Conservation (phyloP, 2,888 invertebrate genomes). For the Emmelina monodactyla region DNA sequence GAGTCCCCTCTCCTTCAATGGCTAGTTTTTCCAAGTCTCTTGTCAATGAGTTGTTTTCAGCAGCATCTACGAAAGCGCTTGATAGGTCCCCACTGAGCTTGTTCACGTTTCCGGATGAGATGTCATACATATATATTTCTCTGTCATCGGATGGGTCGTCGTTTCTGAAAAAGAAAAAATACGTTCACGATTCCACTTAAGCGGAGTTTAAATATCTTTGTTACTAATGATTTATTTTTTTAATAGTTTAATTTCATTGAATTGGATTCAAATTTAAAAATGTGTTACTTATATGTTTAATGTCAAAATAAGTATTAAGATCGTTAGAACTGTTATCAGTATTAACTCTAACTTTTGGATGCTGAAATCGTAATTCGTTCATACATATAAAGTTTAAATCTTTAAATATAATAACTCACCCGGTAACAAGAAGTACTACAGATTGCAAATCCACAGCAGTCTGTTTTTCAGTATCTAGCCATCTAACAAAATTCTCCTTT, state of each 20-base stretch:
- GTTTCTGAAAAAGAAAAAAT: slow-evolving; percentile 42
- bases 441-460: slow-evolving; percentile 80
- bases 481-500: slow-evolving; percentile 78
- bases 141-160: slow-evolving; percentile 61
- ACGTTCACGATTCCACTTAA: no score
- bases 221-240: slow-evolving; percentile 6
- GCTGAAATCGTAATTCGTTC: no score
- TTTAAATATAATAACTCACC: slow-evolving; percentile 60
- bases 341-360: no score
- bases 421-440: slow-evolving; percentile 81
- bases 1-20: slow-evolving; percentile 56
- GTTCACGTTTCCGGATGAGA: slow-evolving; percentile 75
- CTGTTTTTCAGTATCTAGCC: slow-evolving; percentile 79
- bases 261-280: no score
- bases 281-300: no score
- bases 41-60: slow-evolving; percentile 80
- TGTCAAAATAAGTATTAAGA: no score
- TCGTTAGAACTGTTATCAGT: no score
- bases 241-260: slow-evolving; percentile 1
- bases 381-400: background rate
- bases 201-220: no score
- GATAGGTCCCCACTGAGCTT: slow-evolving; percentile 84
- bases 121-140: slow-evolving; percentile 90
- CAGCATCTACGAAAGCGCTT: slow-evolving; percentile 85
- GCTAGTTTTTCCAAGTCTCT: slow-evolving; percentile 69